Evolutionary conservation across 1,140 invertebrate species (phyloP), one percentile per base, ranked within the genome.

Genomic region (Diploscapter pachys): DNA sequence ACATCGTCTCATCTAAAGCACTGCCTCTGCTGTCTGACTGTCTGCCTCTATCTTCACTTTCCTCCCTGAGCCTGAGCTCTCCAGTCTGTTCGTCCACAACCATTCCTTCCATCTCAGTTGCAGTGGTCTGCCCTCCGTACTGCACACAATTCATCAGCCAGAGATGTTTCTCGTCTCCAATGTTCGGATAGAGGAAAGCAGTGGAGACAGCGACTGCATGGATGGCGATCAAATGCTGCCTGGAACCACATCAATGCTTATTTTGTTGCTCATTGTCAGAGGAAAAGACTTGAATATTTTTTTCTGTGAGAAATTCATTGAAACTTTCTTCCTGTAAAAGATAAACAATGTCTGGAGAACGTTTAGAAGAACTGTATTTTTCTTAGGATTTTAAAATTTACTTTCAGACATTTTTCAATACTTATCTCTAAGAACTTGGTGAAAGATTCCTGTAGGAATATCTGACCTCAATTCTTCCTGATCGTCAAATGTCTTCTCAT

Each of bases 141-240:
- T 77, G 75, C 6, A 78, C 76, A 56, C 66, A 69, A 4, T 74
- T 62, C 8, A 71, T 6, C 4, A 77, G 66, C 76, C 76, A 77
- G 11, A 78, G 55, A 57, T 77, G 74, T 5, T 63, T 57, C 8
- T 53, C 13, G 64, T 77, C 56, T 31, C 6, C 11, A 13, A 69
- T 11, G 64, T 78, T 73, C 4, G 76, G 76, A 55, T 72, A 59
- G 57, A 77, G 62, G 52, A 77, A 72, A 48, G 76, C 73, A 11
- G 50, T 4, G 5, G 76, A 74, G 3, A 77, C 76, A n/a, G 52
- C 11, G 13, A 49, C 57, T n/a, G 76, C 8, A 55, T 77, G 76
- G n/a, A n/a, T 6, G 48, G 6, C 66, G 66, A 68, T 68, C 52
- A 68, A 9, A 48, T 68, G 66, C 48, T 68, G 31, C 48, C 66